Conservation (phyloP, 2,888 invertebrate species). For the Lucinisca nassula region DNA sequence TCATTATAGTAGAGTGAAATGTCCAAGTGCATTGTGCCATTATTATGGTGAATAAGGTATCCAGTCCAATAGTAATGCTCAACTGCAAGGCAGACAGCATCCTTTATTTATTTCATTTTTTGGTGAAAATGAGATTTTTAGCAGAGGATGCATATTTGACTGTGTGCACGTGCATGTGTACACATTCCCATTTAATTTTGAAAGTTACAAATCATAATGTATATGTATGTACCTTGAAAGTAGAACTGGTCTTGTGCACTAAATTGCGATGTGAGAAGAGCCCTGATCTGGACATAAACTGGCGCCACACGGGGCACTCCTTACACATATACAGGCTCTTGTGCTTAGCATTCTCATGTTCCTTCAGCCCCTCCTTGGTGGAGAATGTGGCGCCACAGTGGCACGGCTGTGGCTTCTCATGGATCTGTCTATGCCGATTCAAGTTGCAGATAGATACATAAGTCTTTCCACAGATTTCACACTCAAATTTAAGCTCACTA, state of each 20-base stretch:
- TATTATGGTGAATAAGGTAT: too few species aligned
- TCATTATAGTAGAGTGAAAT: too few species aligned
- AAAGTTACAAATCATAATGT: too few species aligned
- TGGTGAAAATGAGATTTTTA: too few species aligned
- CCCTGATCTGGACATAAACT: background rate
- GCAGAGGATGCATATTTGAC: too few species aligned
- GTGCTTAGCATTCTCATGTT: constrained; percentile 1
- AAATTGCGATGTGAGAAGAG: background rate
- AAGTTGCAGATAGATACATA: background rate
- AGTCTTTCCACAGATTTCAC: background rate
- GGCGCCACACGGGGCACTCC: background rate
- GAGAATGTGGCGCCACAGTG: background rate
- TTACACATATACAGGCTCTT: background rate
- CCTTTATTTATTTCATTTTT: too few species aligned
- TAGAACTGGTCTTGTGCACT: background rate
- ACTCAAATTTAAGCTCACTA: background rate
- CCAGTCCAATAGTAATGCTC: too few species aligned
- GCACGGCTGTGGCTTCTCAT: background rate
- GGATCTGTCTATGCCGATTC: background rate
- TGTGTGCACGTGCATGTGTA: too few species aligned
- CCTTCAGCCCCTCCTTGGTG: background rate
- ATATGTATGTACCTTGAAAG: background rate
- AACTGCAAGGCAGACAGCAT: too few species aligned
- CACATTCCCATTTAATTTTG: too few species aligned
- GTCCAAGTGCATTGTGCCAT: too few species aligned